Base-by-base conservation (phyloP, 2,797 vertebrate species). In the Myiothlypis chrysogaster region DNA sequence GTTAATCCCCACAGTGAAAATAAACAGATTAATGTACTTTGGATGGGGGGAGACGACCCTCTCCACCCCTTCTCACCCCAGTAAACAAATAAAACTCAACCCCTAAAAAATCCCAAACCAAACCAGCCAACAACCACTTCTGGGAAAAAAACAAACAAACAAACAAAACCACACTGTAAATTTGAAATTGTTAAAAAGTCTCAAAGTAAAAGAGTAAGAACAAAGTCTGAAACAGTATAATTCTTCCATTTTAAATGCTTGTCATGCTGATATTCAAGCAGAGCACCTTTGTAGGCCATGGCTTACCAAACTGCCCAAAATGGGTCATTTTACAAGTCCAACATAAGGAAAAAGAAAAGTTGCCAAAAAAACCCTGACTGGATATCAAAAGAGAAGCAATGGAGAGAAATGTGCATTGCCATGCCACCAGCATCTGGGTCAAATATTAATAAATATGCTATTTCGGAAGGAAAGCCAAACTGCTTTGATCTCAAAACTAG, bases 31-130 rank as follows among this genome's bases (percentile, higher is more conserved):
- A 30, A 57, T 50, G 20, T 44, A 35, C 32, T 28, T 7, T 1
- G 22, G 12, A 2, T 3, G 7, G 14, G 1, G 8, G 3, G 3
- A 5, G 53, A 8, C 3, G 16, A 35, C 20, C 22, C 10, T 37
- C 5, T 23, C 35, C 13, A 16, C 1, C 3, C 21, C 7, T 25
- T 8, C 32, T 47, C 35, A 49, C 7, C 14, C 4, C 25, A 47
- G 17, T 34, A 56, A 72, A 55, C 20, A 57, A 56, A 35, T 9
- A 49, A 44, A 55, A 43, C 8, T 41, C n/a, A 55, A 17, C 4
- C 6, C 4, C 15, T 3, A 23, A 52, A 52, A 41, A 18, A 27
- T 3, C 4, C 20, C 18, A 6, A 3, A 20, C 5, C 13, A 8
- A 49, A 71, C 9, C 0, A 49, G 65, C 8, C 1, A 68, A 25